These are phyloP conservation scores for Dryadula phaetusa DNA, from an alignment of 2,888 invertebrate species.

Conservation along the genomic window DNA sequence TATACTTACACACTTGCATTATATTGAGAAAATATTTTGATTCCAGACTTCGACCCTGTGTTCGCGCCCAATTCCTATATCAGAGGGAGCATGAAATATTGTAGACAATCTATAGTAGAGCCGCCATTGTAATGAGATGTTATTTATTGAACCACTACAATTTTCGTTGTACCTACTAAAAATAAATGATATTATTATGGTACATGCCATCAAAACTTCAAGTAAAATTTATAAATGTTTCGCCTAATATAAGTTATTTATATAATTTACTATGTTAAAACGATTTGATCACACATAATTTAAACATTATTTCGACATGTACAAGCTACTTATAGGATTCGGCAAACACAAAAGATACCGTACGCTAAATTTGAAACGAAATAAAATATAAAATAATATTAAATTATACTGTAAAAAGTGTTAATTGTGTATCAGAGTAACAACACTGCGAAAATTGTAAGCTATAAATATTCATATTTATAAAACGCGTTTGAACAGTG, in stretches of 20 bases:
- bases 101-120: conserved; percentile 59
- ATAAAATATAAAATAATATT: not conserved
- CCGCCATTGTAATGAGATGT: conserved; percentile 77
- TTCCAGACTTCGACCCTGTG: conserved; percentile 56
- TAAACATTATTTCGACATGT: not conserved
- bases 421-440: conserved; percentile 19
- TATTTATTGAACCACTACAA: conserved; percentile 73
- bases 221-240: not conserved
- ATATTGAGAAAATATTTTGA: not conserved
- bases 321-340: not conserved
- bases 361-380: not conserved
- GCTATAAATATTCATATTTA: conserved; percentile 26
- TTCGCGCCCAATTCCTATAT: conserved; percentile 43
- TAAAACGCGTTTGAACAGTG: conserved; percentile 25
- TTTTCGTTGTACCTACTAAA: conserved; percentile 1
- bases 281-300: not conserved
- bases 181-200: not conserved
- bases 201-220: not conserved
- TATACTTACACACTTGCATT: too few species aligned
- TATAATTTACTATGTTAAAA: not conserved
- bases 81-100: conserved; percentile 67
- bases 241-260: too few species aligned
- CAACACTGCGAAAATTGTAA: conserved; percentile 14
- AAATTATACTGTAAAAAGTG: conserved; percentile 19
- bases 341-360: not conserved